These are phyloP conservation scores for Apodemia mormo DNA, from an alignment of 2,888 invertebrate genomes.

Conservation along the genomic window DNA sequence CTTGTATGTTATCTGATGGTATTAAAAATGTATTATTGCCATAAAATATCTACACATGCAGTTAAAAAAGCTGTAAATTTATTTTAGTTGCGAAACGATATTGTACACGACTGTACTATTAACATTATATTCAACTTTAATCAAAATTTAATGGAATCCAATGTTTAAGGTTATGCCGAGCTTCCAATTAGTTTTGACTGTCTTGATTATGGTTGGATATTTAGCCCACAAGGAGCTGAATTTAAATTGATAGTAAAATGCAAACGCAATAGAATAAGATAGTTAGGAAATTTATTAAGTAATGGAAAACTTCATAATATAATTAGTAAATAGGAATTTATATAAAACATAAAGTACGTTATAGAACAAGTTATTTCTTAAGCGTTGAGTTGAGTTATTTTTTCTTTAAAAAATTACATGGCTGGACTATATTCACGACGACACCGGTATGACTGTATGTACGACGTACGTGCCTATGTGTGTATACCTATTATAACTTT, in stretches of 20 bases:
- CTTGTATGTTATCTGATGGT: too few species aligned
- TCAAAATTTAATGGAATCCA: neutral
- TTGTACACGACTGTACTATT: neutral
- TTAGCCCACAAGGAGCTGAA: neutral
- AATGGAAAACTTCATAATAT: neutral
- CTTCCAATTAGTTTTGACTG: neutral
- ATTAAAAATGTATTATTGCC: too few species aligned
- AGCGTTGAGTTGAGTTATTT: too few species aligned
- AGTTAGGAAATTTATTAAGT: neutral
- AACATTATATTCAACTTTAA: neutral
- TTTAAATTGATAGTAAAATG: neutral
- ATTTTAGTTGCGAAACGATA: too few species aligned
- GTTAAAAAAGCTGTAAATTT: too few species aligned
- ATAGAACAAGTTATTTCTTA: neutral
- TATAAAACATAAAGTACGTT: neutral
- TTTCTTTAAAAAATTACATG: too few species aligned
- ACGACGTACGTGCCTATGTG: too few species aligned
- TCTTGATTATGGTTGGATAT: conserved; percentile 4
- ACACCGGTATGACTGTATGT: too few species aligned
- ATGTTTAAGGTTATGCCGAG: conserved; percentile 6
- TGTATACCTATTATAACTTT: too few species aligned
- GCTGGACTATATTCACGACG: too few species aligned
- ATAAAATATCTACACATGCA: too few species aligned
- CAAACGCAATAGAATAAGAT: neutral
- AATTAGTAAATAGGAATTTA: neutral